Evolutionary conservation across 2,888 invertebrate species (phyloP).

Genomic region (Machimus rusticus): DNA sequence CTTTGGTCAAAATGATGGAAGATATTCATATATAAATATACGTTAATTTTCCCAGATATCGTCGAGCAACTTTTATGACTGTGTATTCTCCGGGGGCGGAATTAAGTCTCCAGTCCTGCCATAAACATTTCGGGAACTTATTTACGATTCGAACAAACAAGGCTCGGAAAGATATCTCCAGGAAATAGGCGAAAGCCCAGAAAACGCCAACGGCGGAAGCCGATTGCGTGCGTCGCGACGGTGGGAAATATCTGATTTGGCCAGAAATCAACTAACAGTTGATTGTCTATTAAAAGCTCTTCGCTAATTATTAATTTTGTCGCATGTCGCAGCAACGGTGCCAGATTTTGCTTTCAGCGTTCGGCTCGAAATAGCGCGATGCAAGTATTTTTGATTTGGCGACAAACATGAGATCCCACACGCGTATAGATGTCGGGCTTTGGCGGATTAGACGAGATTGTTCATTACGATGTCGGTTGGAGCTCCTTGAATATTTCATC

Average conservation of each 20-base stretch:
- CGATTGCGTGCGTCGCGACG: not conserved
- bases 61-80: not conserved
- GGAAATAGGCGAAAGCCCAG: not conserved
- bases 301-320: constrained; percentile 32
- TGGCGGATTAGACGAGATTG: not conserved
- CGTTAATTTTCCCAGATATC: not conserved
- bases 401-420: not conserved
- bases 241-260: not conserved
- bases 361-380: not conserved
- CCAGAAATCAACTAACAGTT: constrained; percentile 2
- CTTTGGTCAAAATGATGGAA: not conserved
- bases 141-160: constrained; percentile 11
- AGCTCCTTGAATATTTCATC: not conserved
- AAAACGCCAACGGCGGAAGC: not conserved
- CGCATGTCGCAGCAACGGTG: constrained; percentile 5
- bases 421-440: not conserved
- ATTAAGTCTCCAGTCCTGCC: not conserved
- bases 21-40: not conserved
- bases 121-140: not conserved
- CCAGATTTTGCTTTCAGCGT: constrained; percentile 6
- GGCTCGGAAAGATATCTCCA: not conserved
- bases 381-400: not conserved
- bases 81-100: not conserved
- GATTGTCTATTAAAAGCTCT: constrained; percentile 34
- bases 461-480: not conserved